Conservation (phyloP, 2,113 vertebrate species). For the Hoplias malabaricus region DNA sequence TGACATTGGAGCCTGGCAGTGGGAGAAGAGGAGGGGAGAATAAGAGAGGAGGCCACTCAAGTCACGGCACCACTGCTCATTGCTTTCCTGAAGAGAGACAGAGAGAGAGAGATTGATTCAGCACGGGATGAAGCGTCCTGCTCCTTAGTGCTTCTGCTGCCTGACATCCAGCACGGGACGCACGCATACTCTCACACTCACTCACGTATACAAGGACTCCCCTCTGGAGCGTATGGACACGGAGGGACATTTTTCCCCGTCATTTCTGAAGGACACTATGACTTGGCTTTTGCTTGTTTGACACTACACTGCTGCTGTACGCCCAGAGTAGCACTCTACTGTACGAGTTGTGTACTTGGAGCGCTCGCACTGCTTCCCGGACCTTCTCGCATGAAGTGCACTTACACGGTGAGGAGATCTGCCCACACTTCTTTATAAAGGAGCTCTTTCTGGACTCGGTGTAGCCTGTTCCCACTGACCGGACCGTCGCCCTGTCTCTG, state of each 20-base stretch:
- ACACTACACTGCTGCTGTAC: background rate
- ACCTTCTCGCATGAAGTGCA: conserved; percentile 55
- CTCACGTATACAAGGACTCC: conserved; percentile 39
- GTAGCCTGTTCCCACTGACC: conserved; percentile 27
- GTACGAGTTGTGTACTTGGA: conserved; percentile 4
- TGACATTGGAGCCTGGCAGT: conserved; percentile 71
- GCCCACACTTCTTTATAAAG: background rate
- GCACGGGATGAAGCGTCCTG: conserved; percentile 44
- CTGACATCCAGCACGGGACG: conserved; percentile 37
- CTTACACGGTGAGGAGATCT: conserved; percentile 45
- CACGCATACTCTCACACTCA: background rate
- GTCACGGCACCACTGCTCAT: conserved; percentile 50
- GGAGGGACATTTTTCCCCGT: conserved; percentile 34
- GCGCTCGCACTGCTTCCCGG: conserved; percentile 22
- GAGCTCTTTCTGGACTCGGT: conserved; percentile 14
- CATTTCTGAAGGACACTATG: conserved; percentile 38
- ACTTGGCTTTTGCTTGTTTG: conserved; percentile 3
- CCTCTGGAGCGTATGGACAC: conserved; percentile 35
- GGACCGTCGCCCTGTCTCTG: conserved; percentile 29
- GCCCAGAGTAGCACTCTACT: too few species aligned
- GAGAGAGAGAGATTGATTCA: conserved; percentile 54
- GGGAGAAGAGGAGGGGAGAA: conserved; percentile 71
- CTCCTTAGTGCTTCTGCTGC: conserved; percentile 40
- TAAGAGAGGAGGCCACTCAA: conserved; percentile 53
- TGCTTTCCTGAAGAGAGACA: conserved; percentile 50